Evolutionary conservation across 2,797 vertebrate genomes (phyloP), one percentile per base, ranked within the genome.

Genomic region (Brachyrhaphis roseni): DNA sequence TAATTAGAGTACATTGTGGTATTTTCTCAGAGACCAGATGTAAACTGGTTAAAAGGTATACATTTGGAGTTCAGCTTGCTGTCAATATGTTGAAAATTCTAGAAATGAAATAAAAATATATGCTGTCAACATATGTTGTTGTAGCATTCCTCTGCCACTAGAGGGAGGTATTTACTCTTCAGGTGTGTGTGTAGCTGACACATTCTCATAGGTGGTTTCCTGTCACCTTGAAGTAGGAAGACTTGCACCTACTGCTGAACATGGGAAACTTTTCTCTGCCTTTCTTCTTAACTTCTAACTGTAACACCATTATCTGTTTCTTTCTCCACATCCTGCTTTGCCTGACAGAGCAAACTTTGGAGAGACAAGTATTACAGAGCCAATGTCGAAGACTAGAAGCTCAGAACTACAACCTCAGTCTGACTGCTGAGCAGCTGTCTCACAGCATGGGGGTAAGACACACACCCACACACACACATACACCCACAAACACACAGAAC

Each of bases 341-440:
- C 57, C 39, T 74, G 53, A 1, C 91, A 99, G 98, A 99, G 95
- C 98, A 98, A 97, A 96, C 94, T 90, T 94, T 99, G 91, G 98
- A 99, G 90, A 96, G 98, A 78, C 98, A 98, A 78, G 97, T 99
- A 90, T 92, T 99, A 82, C 97, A 98, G 94, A 97, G 87, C 4
- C 98, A 99, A 89, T 99, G 98, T 95, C 94, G 97, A 88, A 94
- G 97, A 91, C 96, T 99, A 93, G 98, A 99, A 94, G 97, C 97
- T 28, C 97, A 98, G 94, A 97, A 98, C 94, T 98, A 98, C 94
- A 99, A 96, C 94, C 97, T 99, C 93, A 98, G 96, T 86, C 94
- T 98, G 91, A 97, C 97, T 0, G 97, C 97, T 0, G 97, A 99
- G 93, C 98, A 98, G 96, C 96, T 99, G 77, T 98, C 98, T 20